Percentiles rank a stretch among this genome's conserved stretches.
Evolutionary conservation across 2,113 vertebrate species (phyloP).

Genomic region (Psittacara wagleri): DNA sequence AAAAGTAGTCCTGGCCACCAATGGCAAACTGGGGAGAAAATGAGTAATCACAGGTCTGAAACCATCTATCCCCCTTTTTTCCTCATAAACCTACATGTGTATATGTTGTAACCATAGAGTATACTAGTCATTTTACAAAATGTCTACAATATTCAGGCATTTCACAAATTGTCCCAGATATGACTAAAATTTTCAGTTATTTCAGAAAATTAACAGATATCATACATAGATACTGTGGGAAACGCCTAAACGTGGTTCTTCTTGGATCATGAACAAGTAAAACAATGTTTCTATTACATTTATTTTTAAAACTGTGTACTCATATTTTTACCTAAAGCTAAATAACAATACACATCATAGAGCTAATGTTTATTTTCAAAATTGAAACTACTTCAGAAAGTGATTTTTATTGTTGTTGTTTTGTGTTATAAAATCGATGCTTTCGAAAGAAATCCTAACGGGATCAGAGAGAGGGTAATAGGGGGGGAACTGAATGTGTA

Average conservation of each 20-base stretch:
- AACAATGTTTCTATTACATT: not conserved
- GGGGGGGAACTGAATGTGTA: not conserved
- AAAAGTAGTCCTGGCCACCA: not conserved
- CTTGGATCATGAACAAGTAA: not conserved
- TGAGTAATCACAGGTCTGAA: not conserved
- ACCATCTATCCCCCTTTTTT: accelerated
- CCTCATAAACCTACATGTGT: not conserved
- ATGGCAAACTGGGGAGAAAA: not conserved
- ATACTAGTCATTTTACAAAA: not conserved
- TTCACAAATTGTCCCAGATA: not conserved
- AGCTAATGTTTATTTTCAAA: not conserved
- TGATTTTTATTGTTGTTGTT: not conserved
- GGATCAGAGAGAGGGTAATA: not conserved
- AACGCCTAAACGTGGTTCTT: not conserved
- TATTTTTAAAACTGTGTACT: not conserved
- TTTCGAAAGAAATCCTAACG: not conserved
- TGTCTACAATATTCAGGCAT: not conserved
- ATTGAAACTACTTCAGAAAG: not conserved
- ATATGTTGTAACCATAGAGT: not conserved
- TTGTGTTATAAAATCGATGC: not conserved
- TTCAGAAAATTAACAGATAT: not conserved
- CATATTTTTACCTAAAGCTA: not conserved
- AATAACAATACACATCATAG: not conserved
- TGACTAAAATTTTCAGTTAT: not conserved
- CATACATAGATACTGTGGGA: not conserved